A percentile compares a stretch with the other conserved stretches of the same genome.
Conservation (phyloP, 2,113 vertebrate species). For the Chelonoidis abingdonii region DNA sequence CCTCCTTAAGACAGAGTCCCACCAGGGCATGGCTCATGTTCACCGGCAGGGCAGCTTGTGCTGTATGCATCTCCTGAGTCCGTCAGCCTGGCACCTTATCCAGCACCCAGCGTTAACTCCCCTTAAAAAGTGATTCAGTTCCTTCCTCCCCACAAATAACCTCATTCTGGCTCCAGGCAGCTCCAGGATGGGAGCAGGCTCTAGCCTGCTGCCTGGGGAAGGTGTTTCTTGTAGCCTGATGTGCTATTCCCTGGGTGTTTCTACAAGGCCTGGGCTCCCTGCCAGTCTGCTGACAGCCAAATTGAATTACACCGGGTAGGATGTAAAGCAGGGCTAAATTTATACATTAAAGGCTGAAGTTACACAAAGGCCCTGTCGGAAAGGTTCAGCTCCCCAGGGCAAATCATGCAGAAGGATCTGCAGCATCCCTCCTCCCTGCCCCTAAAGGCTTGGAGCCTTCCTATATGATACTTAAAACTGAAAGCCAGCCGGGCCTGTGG, state of each 20-base stretch:
- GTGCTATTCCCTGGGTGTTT: not conserved
- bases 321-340: conserved; percentile 23
- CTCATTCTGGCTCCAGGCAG: not conserved
- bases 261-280: not conserved
- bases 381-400: accelerated
- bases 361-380: not conserved
- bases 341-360: not conserved
- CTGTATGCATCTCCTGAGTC: not conserved
- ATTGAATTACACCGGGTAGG: not conserved
- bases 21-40: not conserved
- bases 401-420: accelerated
- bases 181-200: not conserved
- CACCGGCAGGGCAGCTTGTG: not conserved
- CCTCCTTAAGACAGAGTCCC: not conserved
- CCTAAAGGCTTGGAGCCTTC: not conserved
- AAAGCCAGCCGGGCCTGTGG: not conserved
- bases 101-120: not conserved
- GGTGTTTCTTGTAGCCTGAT: accelerated
- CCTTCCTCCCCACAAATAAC: not conserved
- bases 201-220: not conserved
- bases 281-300: conserved; percentile 4
- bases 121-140: not conserved
- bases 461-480: not conserved
- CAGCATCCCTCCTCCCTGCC: not conserved
- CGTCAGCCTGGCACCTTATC: not conserved